These are phyloP conservation scores for Capromys pilorides DNA, from an alignment of 2,797 vertebrate species.

Conservation along the genomic window DNA sequence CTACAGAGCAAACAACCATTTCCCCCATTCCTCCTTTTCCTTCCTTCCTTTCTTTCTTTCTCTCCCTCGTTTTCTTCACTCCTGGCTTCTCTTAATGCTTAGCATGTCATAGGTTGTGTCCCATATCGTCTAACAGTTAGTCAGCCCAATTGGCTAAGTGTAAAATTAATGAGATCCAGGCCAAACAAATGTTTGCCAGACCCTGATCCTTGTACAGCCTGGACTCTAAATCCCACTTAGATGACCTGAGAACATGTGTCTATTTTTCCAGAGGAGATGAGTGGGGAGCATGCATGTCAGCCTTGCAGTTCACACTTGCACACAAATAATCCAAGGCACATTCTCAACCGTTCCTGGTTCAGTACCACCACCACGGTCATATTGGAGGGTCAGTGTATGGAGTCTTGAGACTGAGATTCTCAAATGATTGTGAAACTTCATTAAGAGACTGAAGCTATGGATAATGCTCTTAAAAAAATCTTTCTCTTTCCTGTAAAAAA, in stretches of 20 bases:
- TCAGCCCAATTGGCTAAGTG: conserved; percentile 24
- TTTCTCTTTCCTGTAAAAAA: conserved; percentile 36
- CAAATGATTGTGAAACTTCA: background rate
- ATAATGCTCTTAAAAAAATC: conserved; percentile 5
- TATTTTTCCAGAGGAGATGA: conserved; percentile 42
- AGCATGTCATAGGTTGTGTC: conserved; percentile 8
- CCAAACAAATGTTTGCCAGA: conserved; percentile 13
- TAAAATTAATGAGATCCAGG: conserved; percentile 55
- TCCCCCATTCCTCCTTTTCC: background rate
- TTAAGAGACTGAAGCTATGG: background rate
- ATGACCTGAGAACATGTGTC: conserved; percentile 47
- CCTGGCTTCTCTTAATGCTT: background rate
- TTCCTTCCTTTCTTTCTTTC: background rate
- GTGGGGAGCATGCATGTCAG: conserved; percentile 30
- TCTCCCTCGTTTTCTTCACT: background rate
- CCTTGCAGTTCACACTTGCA: background rate
- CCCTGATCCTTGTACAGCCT: background rate
- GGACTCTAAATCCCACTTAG: background rate
- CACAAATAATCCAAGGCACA: conserved; percentile 46
- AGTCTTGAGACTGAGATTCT: conserved; percentile 23
- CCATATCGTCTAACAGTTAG: background rate
- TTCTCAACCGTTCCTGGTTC: background rate
- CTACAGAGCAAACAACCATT: background rate
- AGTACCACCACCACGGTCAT: background rate
- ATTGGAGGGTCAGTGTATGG: background rate